Percentiles rank a stretch among this genome's conserved stretches.
These are phyloP conservation scores for Zeugodacus cucurbitae DNA, from an alignment of 1,140 invertebrate species.

Conservation along the genomic window DNA sequence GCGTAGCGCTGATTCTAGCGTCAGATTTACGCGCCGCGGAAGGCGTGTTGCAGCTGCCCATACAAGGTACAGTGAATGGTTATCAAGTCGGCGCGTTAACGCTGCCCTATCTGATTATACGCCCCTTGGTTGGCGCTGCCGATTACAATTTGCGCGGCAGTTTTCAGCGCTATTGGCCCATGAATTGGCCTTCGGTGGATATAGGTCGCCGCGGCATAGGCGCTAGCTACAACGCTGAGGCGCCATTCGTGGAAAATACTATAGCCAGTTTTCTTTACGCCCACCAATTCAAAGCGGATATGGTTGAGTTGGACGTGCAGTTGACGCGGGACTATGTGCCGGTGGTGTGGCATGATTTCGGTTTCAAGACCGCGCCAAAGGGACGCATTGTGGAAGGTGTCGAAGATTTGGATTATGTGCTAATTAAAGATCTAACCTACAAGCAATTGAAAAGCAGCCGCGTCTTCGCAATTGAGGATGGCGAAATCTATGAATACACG, in stretches of 20 bases:
- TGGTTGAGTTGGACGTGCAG: constrained; percentile 96
- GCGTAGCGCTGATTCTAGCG: constrained; percentile 80
- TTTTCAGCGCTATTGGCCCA: constrained; percentile 86
- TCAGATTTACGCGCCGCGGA: constrained; percentile 70
- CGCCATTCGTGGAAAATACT: constrained; percentile 87
- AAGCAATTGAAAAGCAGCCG: constrained; percentile 85
- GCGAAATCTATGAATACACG: constrained; percentile 52
- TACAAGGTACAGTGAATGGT: constrained; percentile 43
- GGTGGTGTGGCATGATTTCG: constrained; percentile 94
- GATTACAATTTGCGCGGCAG: constrained; percentile 82
- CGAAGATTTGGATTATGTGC: constrained; percentile 84
- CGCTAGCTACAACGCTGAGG: constrained; percentile 68
- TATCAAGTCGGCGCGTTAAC: constrained; percentile 64
- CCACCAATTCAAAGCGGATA: constrained; percentile 85
- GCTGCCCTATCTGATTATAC: constrained; percentile 74
- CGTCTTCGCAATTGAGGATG: constrained; percentile 54
- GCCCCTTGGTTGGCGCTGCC: constrained; percentile 75
- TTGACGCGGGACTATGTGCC: constrained; percentile 92
- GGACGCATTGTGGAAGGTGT: constrained; percentile 77
- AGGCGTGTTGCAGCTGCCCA: constrained; percentile 74
- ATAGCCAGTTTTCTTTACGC: constrained; percentile 90
- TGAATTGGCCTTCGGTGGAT: constrained; percentile 83
- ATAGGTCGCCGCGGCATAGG: constrained; percentile 92
- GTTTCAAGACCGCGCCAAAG: constrained; percentile 85
- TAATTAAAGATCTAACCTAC: constrained; percentile 89